Percentiles rank a stretch among this genome's conserved stretches.
These are phyloP conservation scores for Catalaphyllia jardinei DNA, from an alignment of 64 coral and sea anemone genomes.

Conservation along the genomic window DNA sequence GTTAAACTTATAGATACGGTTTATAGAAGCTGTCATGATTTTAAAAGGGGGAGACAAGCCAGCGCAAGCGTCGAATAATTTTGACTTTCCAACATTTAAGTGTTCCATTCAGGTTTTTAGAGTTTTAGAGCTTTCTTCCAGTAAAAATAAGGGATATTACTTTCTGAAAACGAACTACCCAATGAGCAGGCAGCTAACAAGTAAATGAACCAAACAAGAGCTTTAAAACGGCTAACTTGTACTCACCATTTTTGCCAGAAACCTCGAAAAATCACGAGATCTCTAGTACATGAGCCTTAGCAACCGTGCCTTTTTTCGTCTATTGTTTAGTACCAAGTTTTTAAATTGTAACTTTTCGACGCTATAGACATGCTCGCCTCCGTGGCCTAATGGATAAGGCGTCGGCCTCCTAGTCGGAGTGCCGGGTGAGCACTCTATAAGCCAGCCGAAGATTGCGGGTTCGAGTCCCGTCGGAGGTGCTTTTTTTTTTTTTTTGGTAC, in stretches of 20 bases:
- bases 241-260: slow-evolving; percentile 25
- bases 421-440: not conserved
- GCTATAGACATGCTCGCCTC: not conserved
- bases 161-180: not conserved
- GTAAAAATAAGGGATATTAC: not conserved
- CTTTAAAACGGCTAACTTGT: not conserved
- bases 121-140: not conserved
- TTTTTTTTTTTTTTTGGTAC: not conserved
- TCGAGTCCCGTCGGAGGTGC: slow-evolving; percentile 55
- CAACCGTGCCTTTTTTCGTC: not conserved
- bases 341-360: not conserved
- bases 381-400: slow-evolving; percentile 57
- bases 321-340: not conserved
- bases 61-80: not conserved
- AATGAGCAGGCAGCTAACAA: not conserved
- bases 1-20: no score
- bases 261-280: slow-evolving; percentile 11
- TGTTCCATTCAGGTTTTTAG: not conserved
- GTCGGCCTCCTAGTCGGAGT: slow-evolving; percentile 27
- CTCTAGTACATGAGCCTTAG: not conserved
- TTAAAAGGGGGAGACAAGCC: no score
- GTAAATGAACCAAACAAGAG: not conserved
- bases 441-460: slow-evolving; percentile 43
- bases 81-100: not conserved
- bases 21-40: no score